A percentile compares a stretch with the other conserved stretches of the same genome.
Conservation (phyloP, 2,888 invertebrate genomes). For the Carpatolechia fugitivella region DNA sequence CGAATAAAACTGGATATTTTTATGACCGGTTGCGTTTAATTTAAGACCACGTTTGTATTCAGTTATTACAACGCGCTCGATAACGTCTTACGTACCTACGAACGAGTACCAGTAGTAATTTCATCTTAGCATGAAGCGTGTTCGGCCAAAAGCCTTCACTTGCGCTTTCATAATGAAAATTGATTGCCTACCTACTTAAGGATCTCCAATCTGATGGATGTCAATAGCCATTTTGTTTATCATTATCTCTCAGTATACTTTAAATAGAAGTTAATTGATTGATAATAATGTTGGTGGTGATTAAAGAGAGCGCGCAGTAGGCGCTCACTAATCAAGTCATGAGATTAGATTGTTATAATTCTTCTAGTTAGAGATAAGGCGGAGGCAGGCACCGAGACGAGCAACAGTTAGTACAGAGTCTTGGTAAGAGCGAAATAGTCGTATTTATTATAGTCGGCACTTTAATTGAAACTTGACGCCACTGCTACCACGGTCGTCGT, state of each 20-base stretch:
- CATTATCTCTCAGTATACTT: neutral
- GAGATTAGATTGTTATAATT: constrained; percentile 29
- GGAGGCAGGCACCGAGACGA: constrained; percentile 50
- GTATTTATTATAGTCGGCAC: no score
- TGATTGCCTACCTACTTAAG: neutral
- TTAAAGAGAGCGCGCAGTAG: constrained; percentile 12
- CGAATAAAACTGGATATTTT: neutral
- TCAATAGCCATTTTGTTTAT: neutral
- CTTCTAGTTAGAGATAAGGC: constrained; percentile 26
- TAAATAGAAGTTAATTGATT: neutral
- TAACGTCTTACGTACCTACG: neutral
- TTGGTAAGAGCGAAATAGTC: constrained; percentile 42
- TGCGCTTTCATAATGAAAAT: neutral
- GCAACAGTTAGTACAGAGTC: constrained; percentile 48
- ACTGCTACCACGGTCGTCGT: no score
- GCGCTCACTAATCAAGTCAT: constrained; percentile 22
- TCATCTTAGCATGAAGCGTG: neutral
- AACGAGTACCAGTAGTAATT: neutral
- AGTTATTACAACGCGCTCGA: neutral
- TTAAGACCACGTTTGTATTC: neutral
- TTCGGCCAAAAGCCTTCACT: neutral
- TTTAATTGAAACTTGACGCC: no score
- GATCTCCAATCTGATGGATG: neutral
- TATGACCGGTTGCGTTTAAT: neutral
- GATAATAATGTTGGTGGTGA: neutral